Percentiles rank a stretch among this genome's conserved stretches.
phyloP scores from a whole-genome alignment of 53 echinoderm and acorn worm species.

The Mesocentrotus franciscanus region DNA sequence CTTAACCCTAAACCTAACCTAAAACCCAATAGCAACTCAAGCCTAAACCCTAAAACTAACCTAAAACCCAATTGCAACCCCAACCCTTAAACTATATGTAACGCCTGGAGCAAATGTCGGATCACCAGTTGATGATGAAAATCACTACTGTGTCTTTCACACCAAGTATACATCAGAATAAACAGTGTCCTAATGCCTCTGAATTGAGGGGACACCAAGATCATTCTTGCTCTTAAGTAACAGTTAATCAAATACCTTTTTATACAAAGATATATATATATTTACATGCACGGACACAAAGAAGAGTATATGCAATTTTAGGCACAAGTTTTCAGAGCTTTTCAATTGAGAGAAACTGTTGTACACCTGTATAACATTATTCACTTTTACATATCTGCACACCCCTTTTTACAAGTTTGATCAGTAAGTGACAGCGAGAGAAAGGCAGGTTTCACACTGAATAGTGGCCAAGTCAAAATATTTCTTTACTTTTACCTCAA shows the following conservation, averaged over 20 bases:
- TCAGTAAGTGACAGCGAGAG: not conserved
- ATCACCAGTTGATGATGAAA: not conserved
- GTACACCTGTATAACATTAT: not conserved
- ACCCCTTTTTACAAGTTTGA: slow-evolving; percentile 25
- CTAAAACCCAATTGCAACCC: no score
- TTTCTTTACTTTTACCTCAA: not conserved
- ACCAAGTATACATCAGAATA: not conserved
- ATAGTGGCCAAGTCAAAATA: not conserved
- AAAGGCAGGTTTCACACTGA: not conserved
- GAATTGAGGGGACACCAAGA: not conserved
- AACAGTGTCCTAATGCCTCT: not conserved
- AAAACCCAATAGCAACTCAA: no score
- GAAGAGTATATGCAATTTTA: not conserved
- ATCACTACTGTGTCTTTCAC: not conserved
- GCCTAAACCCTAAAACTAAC: no score
- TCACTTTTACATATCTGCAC: slow-evolving; percentile 53
- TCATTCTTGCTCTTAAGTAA: not conserved
- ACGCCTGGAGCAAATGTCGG: no score
- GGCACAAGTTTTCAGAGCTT: slow-evolving; percentile 38
- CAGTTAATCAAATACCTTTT: not conserved
- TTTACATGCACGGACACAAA: not conserved
- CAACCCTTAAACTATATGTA: no score
- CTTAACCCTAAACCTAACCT: no score
- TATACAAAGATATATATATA: slow-evolving; percentile 3
- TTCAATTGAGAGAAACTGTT: not conserved